Evolutionary conservation across 2,888 invertebrate genomes (phyloP), one percentile per base, ranked within the genome.

Genomic region (Diaprepes abbreviatus): DNA sequence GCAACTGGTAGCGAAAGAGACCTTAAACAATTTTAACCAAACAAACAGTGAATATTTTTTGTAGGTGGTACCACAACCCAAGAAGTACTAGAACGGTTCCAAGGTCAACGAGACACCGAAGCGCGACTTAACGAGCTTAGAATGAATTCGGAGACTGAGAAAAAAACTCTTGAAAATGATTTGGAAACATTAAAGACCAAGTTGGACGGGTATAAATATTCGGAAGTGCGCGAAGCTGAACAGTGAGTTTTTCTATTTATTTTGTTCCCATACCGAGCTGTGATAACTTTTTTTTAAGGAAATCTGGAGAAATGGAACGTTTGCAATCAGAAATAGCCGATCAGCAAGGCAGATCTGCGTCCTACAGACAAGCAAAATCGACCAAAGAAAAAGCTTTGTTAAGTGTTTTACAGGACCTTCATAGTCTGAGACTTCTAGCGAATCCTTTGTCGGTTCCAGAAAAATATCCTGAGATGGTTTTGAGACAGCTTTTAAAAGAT

Each of bases 211-310:
- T 91, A 90, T 71, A 93, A 93, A 81, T 94, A 92, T 81, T 90
- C 92, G 0, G 93, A 93, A 74, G 91, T 91, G 9, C 92, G 92
- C 81, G 93, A 93, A 77, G 90, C 90, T 70, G 93, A 94, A 85
- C 90, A 91, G 94, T 94, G 83, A 86, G 89, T 24, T 12, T n/a
- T n/a, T n/a, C n/a, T n/a, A n/a, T n/a, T n/a, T n/a, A n/a, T n/a
- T n/a, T n/a, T n/a, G n/a, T n/a, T n/a, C n/a, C n/a, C n/a, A n/a
- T n/a, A n/a, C n/a, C n/a, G n/a, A n/a, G n/a, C n/a, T n/a, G n/a
- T n/a, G 19, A 7, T 58, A 43, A 19, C 57, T 58, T 60, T n/a
- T 57, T 17, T 81, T 84, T 70, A 77, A 94, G 93, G 70, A 92
- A 91, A 73, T 90, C 91, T 76, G 92, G 92, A 74, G 89, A 91